phyloP scores from a whole-genome alignment of 2,113 vertebrate genomes.

The Platysternon megacephalum region DNA sequence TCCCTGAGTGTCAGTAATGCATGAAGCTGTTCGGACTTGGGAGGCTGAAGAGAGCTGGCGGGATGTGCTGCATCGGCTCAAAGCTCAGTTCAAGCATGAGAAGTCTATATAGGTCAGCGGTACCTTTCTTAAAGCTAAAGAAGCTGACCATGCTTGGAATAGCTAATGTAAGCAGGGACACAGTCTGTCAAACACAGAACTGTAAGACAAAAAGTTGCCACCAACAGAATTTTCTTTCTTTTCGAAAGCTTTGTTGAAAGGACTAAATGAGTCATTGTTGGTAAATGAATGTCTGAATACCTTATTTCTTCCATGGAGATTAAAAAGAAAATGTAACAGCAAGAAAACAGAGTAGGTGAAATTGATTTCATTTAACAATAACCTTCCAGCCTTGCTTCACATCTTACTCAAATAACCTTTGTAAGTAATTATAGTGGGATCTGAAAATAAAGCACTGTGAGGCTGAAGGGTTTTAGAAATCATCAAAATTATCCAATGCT shows the following conservation, averaged over 20 bases:
- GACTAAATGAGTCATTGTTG: conserved; percentile 24
- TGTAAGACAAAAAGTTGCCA: background rate
- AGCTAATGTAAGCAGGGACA: background rate
- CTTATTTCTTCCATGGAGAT: conserved; percentile 48
- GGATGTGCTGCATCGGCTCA: background rate
- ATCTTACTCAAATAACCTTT: conserved; percentile 63
- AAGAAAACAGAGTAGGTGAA: conserved; percentile 48
- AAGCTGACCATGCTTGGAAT: background rate
- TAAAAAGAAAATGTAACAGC: conserved; percentile 59
- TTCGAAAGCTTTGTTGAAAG: background rate
- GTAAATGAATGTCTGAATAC: conserved; percentile 39
- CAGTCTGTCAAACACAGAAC: background rate
- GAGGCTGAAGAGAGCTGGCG: background rate
- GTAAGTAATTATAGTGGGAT: conserved; percentile 56
- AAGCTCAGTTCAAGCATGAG: background rate
- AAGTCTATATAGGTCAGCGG: conserved; percentile 2
- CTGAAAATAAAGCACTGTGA: conserved; percentile 66
- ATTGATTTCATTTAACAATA: conserved; percentile 71
- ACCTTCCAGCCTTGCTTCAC: conserved; percentile 37
- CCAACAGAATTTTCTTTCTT: background rate
- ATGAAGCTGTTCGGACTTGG: background rate
- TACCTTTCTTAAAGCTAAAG: background rate
- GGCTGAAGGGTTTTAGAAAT: conserved; percentile 59
- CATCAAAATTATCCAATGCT: conserved; percentile 63
- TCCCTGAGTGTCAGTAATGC: background rate